phyloP scores from a whole-genome alignment of 53 echinoderm and acorn worm genomes.

The Crossaster papposus region DNA sequence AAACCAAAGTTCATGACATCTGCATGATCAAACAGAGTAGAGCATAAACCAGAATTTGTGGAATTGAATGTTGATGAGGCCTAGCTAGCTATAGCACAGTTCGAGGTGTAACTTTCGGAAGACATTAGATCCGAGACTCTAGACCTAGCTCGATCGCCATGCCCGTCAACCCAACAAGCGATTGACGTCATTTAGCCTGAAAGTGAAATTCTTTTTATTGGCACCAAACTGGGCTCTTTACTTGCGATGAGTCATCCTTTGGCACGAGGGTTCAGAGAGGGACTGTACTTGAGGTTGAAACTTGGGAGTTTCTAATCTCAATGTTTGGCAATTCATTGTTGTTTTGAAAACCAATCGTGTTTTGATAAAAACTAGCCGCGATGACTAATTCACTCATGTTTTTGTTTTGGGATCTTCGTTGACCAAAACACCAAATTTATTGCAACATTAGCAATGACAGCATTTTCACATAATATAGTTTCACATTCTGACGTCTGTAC shows the following conservation, averaged over 20 bases:
- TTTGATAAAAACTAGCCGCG: slow-evolving; percentile 22
- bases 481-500: too few species aligned
- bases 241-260: slow-evolving; percentile 1
- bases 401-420: neutral
- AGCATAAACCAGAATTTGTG: neutral
- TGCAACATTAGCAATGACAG: too few species aligned
- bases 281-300: neutral
- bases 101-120: neutral
- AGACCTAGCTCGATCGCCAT: neutral
- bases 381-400: neutral
- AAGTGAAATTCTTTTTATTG: neutral
- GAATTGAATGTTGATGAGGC: neutral
- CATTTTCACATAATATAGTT: too few species aligned
- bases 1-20: neutral
- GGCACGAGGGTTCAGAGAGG: neutral
- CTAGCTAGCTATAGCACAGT: neutral
- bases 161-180: neutral
- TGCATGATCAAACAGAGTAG: neutral
- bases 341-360: neutral
- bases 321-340: neutral
- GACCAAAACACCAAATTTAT: neutral
- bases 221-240: neutral
- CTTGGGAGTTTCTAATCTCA: neutral
- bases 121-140: neutral
- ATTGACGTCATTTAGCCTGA: slow-evolving; percentile 32